Conservation (phyloP, 2,113 vertebrate species). For the Phyllostomus hastatus region DNA sequence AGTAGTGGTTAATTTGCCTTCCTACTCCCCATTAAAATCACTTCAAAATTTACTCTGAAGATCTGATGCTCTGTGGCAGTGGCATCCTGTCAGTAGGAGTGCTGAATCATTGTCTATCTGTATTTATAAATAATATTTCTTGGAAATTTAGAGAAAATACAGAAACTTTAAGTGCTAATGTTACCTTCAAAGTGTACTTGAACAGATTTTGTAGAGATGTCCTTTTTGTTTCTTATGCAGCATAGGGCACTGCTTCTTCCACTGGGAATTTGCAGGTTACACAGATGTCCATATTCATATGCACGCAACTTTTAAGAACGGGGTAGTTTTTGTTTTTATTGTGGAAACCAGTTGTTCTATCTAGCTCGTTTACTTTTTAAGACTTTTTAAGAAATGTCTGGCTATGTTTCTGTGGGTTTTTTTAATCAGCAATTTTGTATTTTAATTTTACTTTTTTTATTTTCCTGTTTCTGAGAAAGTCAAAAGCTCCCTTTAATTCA, state of each 20-base stretch:
- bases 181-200: too few relatives aligned
- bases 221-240: background rate
- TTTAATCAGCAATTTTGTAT: background rate
- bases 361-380: background rate
- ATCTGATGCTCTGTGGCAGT: background rate
- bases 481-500: background rate
- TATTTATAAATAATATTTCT: background rate
- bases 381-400: background rate
- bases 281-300: background rate
- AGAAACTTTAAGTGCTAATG: background rate
- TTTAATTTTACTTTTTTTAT: background rate
- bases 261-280: background rate
- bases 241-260: background rate
- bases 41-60: background rate
- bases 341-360: background rate
- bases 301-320: background rate
- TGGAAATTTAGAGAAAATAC: background rate
- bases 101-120: background rate
- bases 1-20: background rate
- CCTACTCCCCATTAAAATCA: background rate
- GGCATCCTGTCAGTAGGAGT: background rate
- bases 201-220: background rate
- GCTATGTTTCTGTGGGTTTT: background rate
- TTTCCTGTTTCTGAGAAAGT: background rate
- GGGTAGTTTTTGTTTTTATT: background rate